Evolutionary conservation across 2,113 vertebrate species (phyloP).

Genomic region (Aldabrachelys gigantea): DNA sequence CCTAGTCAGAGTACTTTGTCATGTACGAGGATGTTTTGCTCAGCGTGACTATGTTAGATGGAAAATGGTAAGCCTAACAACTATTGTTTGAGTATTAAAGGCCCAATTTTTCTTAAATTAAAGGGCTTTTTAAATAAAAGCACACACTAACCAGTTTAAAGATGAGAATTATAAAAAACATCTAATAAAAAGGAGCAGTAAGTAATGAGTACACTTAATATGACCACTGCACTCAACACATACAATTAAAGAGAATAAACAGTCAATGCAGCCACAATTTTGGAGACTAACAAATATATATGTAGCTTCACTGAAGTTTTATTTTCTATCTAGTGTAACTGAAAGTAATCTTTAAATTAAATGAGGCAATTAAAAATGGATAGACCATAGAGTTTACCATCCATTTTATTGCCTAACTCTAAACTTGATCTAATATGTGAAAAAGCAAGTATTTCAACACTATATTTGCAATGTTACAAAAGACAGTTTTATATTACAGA

Average conservation of each 20-base stretch:
- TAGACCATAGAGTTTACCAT: no score
- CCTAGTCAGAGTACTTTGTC: background rate
- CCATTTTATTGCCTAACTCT: background rate
- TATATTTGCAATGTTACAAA: background rate
- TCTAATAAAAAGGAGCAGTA: background rate
- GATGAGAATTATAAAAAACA: background rate
- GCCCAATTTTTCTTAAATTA: background rate
- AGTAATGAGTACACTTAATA: background rate
- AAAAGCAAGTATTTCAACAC: background rate
- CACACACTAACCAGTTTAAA: background rate
- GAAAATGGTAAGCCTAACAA: background rate
- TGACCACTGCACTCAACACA: background rate
- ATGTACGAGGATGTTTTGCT: background rate
- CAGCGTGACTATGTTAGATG: background rate
- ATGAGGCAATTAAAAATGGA: background rate
- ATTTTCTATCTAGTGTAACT: background rate
- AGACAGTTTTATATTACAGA: background rate
- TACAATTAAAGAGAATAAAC: background rate
- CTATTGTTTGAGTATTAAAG: background rate
- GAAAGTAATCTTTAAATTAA: background rate
- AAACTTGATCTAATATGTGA: background rate
- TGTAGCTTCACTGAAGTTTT: background rate
- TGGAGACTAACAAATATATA: background rate
- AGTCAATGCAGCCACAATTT: background rate
- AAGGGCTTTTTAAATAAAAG: background rate